Evolutionary conservation across 2,888 invertebrate genomes (phyloP), one percentile per base, ranked within the genome.

Genomic region (Teleiodes luculella): DNA sequence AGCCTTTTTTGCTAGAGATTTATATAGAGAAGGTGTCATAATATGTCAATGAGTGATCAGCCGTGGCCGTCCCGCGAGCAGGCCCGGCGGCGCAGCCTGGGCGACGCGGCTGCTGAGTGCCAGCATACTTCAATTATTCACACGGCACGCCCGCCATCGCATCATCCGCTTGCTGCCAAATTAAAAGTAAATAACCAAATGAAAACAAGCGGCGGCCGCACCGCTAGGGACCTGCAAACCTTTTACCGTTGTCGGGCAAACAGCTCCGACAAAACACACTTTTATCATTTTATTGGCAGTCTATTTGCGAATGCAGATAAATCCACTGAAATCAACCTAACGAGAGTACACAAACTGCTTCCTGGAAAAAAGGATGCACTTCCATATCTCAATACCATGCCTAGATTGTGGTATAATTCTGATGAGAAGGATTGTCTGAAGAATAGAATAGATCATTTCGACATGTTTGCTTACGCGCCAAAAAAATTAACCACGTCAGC

Each of bases 111-210:
- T 36, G 64, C 58, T 63, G 63, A 65, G 65, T 66, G 72, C 73
- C 70, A 71, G 75, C 74, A 76, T 76, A 72, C 76, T 73, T 88
- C 79, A 86, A 88, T 88, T 83, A 88, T 88, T 87, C 86, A 88
- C 80, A 80, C 78, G 79, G 76, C 79, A 78, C 79, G 79, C 74
- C 78, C 74, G 66, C 71, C 72, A 76, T 79, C 76, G 78, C 81
- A 86, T 84, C 87, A 86, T 83, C 84, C 86, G 87, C 88, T 84
- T 81, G 86, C 87, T 84, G 86, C 87, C 86, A 89, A 89, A 89
- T 89, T 89, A 89, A 89, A 89, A 88, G 88, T 89, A 89, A 89
- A 89, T 89, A 89, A 86, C 88, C 78, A 83, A 88, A 89, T 88
- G 87, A 89, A 89, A 87, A 87, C 87, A 86, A 83, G 78, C 82